A percentile compares a stretch with the other conserved stretches of the same genome.
These are phyloP conservation scores for Spilogale gracilis DNA, from an alignment of 2,113 vertebrate species.

Conservation along the genomic window DNA sequence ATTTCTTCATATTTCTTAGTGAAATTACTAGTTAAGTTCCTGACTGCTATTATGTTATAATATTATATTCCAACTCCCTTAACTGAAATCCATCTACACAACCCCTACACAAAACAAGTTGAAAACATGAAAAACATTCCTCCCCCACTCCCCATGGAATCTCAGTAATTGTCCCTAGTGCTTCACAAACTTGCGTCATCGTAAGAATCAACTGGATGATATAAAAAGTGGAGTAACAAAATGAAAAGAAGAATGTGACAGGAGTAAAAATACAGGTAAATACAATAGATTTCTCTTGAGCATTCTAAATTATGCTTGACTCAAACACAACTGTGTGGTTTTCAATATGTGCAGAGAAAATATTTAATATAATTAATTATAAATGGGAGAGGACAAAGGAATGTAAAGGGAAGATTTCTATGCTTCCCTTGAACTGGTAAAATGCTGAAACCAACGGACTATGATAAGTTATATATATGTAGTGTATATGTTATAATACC, in stretches of 20 bases:
- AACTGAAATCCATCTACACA: neutral
- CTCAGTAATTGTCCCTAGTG: neutral
- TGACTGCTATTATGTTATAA: neutral
- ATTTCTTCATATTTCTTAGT: slow-evolving; percentile 43
- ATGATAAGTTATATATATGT: neutral
- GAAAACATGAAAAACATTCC: slow-evolving; percentile 20
- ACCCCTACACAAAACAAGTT: neutral
- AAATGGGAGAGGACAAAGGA: neutral
- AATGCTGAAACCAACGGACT: neutral
- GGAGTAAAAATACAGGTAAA: neutral
- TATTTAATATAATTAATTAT: slow-evolving; percentile 40
- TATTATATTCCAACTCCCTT: neutral
- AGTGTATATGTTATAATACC: neutral
- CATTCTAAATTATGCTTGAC: neutral
- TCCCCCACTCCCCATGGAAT: neutral
- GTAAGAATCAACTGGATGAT: neutral
- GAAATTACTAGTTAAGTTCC: slow-evolving; percentile 38
- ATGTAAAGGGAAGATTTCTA: neutral
- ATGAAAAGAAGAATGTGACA: neutral
- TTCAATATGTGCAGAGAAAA: neutral
- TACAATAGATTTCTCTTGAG: neutral
- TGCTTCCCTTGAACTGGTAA: neutral
- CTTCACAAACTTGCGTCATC: neutral
- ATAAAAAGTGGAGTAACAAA: neutral
- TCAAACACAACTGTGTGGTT: neutral